These are phyloP conservation scores for Colistium nudipinnis DNA, from an alignment of 2,113 vertebrate species.

Conservation along the genomic window DNA sequence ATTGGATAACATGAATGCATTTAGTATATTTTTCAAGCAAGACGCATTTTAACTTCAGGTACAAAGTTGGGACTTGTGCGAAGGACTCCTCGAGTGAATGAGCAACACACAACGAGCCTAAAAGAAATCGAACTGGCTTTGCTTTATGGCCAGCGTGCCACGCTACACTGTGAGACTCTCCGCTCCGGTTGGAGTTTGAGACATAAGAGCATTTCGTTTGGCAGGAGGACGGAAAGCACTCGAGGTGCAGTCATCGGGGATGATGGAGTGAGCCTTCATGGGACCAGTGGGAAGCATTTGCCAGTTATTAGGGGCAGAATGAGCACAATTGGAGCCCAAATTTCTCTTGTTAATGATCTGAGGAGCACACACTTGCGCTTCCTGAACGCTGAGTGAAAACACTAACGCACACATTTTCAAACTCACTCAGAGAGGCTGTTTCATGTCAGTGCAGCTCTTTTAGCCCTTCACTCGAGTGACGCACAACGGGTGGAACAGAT, in stretches of 20 bases:
- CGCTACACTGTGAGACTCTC: slow-evolving; percentile 2
- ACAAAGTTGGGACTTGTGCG: no score
- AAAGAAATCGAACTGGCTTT: background rate
- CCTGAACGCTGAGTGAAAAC: slow-evolving; percentile 22
- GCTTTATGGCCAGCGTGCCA: background rate
- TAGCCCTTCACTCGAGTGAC: slow-evolving; percentile 4
- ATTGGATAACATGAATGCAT: no score
- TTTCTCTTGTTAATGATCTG: slow-evolving; percentile 69
- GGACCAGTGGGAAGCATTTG: slow-evolving; percentile 67
- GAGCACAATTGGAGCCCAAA: slow-evolving; percentile 49
- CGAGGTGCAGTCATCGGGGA: slow-evolving; percentile 51
- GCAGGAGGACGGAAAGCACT: slow-evolving; percentile 47
- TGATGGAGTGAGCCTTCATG: slow-evolving; percentile 67
- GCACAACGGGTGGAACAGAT: background rate
- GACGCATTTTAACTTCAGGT: no score
- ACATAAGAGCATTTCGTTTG: slow-evolving; percentile 32
- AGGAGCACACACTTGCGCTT: slow-evolving; percentile 38
- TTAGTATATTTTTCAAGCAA: no score
- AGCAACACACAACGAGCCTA: no score
- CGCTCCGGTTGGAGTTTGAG: slow-evolving; percentile 35
- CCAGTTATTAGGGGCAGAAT: slow-evolving; percentile 71
- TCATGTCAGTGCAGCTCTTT: background rate
- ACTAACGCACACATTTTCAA: slow-evolving; percentile 31
- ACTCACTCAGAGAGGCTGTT: slow-evolving; percentile 22
- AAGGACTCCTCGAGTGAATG: no score